Percentiles rank a stretch among this genome's conserved stretches.
phyloP scores from a whole-genome alignment of 2,888 invertebrate genomes.

The Capitulum mitella region DNA sequence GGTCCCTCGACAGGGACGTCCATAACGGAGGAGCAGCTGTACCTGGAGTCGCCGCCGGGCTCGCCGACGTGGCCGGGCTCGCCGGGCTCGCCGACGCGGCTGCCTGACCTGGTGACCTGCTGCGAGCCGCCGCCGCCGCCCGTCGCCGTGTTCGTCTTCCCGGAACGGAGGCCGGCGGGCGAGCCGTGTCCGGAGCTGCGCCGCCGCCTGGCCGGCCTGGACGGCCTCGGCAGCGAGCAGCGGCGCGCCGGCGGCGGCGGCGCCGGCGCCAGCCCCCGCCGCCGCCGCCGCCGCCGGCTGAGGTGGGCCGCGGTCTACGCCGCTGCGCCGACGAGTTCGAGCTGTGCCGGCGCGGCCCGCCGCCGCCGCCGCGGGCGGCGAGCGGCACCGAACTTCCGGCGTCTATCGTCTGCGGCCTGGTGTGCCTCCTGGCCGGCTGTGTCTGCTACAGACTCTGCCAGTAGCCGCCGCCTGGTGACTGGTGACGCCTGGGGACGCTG shows the following conservation, averaged over 20 bases:
- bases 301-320: background rate
- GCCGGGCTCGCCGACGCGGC: background rate
- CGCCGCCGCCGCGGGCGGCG: background rate
- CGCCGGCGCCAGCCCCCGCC: no score
- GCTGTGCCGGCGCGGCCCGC: background rate
- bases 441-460: background rate
- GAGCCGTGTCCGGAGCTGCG: background rate
- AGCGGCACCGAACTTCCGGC: no score
- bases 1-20: background rate
- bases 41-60: background rate
- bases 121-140: background rate
- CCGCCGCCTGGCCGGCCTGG: background rate
- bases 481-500: background rate
- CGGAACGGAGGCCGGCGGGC: background rate
- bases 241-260: background rate
- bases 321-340: constrained; percentile 2
- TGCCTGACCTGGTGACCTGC: constrained; percentile 14
- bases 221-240: background rate
- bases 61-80: background rate
- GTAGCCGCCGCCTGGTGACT: background rate
- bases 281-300: background rate
- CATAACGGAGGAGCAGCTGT: constrained; percentile 9
- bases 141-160: background rate
- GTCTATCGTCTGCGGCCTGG: background rate
- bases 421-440: background rate